Base-by-base conservation (phyloP, 1,140 invertebrate species). In the Leptopilina clavipes region DNA sequence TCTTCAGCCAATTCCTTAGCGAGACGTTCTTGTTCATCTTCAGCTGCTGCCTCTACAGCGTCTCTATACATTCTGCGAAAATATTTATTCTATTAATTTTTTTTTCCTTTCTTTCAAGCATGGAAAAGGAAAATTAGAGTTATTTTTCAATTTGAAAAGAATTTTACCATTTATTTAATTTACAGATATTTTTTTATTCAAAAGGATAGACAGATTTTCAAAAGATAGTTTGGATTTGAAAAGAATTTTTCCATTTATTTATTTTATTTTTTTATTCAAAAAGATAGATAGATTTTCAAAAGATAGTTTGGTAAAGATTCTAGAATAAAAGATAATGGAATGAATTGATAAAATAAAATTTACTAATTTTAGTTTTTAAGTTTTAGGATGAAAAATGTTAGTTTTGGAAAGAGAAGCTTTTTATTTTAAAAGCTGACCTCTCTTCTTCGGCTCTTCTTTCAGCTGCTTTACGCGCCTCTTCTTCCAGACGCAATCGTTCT, bases 31-130 rank as follows among this genome's bases (percentile, higher is more conserved):
- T 56, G 12, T 37, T 86, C 81, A 18, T 86, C 81, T 44, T 86
- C 79, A 1, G 85, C 74, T 0, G 85, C 84, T 2, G 72, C 70
- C 0, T 82, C 79, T 12, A 83, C 84, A 0, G 84, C 84, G 70
- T 85, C 83, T n/a, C 81, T 82, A 52, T 81, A 81, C 43, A 87
- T 78, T 83, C 86, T 88, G 78, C 71, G 79, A 75, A 78, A 84
- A 76, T 78, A 81, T 78, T 40, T 1, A 70, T 71, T 56, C 77
- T 71, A 43, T 72, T 72, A 79, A 40, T 76, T 70, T 52, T 9
- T 5, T 54, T 54, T 54, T 17, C 14, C 0, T 3, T 54, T 18
- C 14, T 17, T 17, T 54, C n/a, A 17, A 5, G 0, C 5, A 40
- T 9, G 1, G 37, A 40, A 40, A 40, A 40, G 9, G 18, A 8